Evolutionary conservation across 2,113 vertebrate species (phyloP).

Genomic region (Oophaga pumilio): DNA sequence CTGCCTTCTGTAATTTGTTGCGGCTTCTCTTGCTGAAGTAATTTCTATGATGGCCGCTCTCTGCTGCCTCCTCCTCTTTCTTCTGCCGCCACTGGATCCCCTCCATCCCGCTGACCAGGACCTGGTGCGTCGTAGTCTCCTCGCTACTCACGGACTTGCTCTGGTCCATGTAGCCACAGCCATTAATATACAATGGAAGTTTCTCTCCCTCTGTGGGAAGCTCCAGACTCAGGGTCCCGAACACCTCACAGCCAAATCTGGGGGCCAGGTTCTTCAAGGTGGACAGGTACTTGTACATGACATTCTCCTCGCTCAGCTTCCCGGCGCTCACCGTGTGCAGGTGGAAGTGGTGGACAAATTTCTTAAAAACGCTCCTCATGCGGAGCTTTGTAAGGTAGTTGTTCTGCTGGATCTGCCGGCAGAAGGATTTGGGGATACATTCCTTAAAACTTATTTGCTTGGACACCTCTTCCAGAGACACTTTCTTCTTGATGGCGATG

Average conservation of each 20-base stretch:
- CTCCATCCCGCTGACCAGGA: slow-evolving; percentile 75
- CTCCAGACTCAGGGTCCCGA: slow-evolving; percentile 67
- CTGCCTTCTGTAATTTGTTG: slow-evolving; percentile 59
- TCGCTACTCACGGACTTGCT: rapidly evolving
- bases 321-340: slow-evolving; percentile 73
- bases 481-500: slow-evolving; percentile 69
- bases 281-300: slow-evolving; percentile 90
- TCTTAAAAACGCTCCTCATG: slow-evolving; percentile 77
- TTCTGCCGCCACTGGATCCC: slow-evolving; percentile 81
- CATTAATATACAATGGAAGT: slow-evolving; percentile 61
- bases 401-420: slow-evolving; percentile 76
- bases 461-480: slow-evolving; percentile 81
- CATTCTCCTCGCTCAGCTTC: slow-evolving; percentile 71
- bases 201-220: slow-evolving; percentile 66
- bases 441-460: slow-evolving; percentile 80
- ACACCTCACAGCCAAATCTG: slow-evolving; percentile 76
- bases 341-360: slow-evolving; percentile 83
- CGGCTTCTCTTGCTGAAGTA: slow-evolving; percentile 57
- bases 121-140: slow-evolving; percentile 68
- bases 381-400: slow-evolving; percentile 80
- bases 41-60: background rate
- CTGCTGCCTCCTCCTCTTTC: background rate
- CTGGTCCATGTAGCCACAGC: slow-evolving; percentile 43
- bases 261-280: slow-evolving; percentile 83
- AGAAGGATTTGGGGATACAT: slow-evolving; percentile 87